A percentile compares a stretch with the other conserved stretches of the same genome.
These are phyloP conservation scores for Regulus satrapa DNA, from an alignment of 2,113 vertebrate species.

Conservation along the genomic window DNA sequence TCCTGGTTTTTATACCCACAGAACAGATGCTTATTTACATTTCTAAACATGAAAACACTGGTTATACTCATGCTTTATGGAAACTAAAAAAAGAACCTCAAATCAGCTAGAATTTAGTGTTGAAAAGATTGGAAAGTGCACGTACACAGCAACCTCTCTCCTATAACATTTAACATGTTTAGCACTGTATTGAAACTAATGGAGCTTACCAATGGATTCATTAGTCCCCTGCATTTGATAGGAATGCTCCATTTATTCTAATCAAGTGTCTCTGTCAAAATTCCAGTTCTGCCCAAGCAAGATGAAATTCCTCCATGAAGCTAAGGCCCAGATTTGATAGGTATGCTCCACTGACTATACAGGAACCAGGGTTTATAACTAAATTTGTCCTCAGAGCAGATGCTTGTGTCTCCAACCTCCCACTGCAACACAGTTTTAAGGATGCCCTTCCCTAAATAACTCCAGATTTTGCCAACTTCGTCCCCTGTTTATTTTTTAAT, in stretches of 20 bases:
- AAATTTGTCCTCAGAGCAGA: slow-evolving; percentile 10
- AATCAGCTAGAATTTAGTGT: background rate
- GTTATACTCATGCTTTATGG: background rate
- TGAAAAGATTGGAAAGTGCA: background rate
- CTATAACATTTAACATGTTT: slow-evolving; percentile 11
- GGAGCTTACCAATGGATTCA: slow-evolving; percentile 20
- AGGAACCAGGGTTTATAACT: background rate
- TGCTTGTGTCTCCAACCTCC: slow-evolving; percentile 34
- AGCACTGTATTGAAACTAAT: slow-evolving; percentile 39
- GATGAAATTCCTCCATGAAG: background rate
- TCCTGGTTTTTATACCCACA: background rate
- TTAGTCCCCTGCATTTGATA: slow-evolving; percentile 23
- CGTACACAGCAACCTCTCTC: background rate
- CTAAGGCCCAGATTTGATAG: background rate
- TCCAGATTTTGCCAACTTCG: background rate
- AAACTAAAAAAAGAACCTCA: background rate
- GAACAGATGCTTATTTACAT: background rate
- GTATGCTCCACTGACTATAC: background rate
- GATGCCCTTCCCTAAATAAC: slow-evolving; percentile 25
- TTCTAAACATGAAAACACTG: background rate
- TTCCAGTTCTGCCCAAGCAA: background rate
- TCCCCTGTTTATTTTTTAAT: background rate
- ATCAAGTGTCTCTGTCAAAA: slow-evolving; percentile 28
- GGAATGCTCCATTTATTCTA: slow-evolving; percentile 34
- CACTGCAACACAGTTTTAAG: slow-evolving; percentile 5